phyloP scores from a whole-genome alignment of 2,113 vertebrate genomes.

The Globicephala melas region DNA sequence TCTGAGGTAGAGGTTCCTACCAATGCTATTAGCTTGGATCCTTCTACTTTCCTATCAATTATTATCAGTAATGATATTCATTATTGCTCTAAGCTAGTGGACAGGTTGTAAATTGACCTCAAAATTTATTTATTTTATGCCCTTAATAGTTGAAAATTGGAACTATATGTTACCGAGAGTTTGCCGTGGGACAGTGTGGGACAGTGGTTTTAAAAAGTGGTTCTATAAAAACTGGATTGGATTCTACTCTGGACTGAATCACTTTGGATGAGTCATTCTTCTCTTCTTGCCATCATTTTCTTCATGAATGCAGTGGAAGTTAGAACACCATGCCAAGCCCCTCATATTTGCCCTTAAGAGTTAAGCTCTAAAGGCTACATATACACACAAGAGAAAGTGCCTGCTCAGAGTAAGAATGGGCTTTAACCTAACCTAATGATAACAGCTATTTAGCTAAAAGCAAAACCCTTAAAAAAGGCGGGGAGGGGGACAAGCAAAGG shows the following conservation, averaged over 20 bases:
- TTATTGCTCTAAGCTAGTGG: not conserved
- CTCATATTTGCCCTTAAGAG: not conserved
- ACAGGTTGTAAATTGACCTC: not conserved
- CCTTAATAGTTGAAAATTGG: not conserved
- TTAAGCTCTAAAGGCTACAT: not conserved
- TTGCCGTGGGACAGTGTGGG: not conserved
- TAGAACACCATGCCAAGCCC: not conserved
- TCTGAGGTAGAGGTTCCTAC: not conserved
- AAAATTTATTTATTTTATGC: not conserved
- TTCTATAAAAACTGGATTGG: not conserved
- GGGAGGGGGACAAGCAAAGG: not conserved
- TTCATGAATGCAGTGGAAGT: not conserved
- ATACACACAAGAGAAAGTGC: not conserved
- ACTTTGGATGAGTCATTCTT: not conserved
- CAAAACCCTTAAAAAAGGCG: not conserved
- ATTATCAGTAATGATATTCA: not conserved
- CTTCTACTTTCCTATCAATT: not conserved
- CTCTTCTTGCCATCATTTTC: not conserved
- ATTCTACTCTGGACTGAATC: not conserved
- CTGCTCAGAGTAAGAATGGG: not conserved
- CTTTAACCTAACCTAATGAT: not conserved
- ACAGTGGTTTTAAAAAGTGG: not conserved
- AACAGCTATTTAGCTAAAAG: not conserved
- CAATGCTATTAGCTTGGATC: not conserved
- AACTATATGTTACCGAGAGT: not conserved